These are phyloP conservation scores for Callosobruchus maculatus DNA, from an alignment of 2,888 invertebrate genomes.

Conservation along the genomic window DNA sequence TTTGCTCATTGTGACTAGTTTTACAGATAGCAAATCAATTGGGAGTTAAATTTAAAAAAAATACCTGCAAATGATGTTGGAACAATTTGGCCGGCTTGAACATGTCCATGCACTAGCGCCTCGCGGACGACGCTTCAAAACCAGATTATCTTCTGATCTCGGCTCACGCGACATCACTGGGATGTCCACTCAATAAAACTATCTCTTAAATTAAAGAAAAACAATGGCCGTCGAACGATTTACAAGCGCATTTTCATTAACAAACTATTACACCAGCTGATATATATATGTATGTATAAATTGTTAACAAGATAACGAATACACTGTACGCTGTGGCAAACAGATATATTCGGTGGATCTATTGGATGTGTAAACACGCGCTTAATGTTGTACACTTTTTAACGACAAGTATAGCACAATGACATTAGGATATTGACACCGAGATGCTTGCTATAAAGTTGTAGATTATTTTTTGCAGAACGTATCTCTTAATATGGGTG, in stretches of 20 bases:
- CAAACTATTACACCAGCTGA: neutral
- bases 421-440: neutral
- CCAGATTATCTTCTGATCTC: neutral
- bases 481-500: no score
- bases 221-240: neutral
- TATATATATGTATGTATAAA: neutral
- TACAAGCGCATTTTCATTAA: neutral
- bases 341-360: neutral
- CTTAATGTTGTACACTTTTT: neutral
- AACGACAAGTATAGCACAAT: neutral
- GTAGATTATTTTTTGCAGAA: no score
- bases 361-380: neutral
- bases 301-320: neutral
- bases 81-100: conserved; percentile 17
- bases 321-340: neutral
- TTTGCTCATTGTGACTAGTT: no score
- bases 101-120: conserved; percentile 5
- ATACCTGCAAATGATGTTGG: conserved; percentile 14
- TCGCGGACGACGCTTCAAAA: neutral
- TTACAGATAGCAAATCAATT: no score
- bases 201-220: neutral
- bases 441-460: no score
- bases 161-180: neutral
- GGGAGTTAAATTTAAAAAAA: no score
- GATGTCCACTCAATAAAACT: neutral